phyloP scores from a whole-genome alignment of 2,888 invertebrate species.

The Alentia gelatinosa region DNA sequence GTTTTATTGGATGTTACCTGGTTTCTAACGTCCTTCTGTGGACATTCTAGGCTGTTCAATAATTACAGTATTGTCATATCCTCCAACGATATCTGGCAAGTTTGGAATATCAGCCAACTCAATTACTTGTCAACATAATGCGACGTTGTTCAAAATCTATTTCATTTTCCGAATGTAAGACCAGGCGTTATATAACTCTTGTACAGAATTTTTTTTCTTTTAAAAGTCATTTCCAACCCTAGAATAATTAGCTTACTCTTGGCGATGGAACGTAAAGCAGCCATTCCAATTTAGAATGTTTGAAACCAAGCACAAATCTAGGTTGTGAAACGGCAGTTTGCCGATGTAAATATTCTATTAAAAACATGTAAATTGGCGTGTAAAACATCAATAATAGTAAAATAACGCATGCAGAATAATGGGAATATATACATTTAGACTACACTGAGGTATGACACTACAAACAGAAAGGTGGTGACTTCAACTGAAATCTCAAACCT shows the following conservation, averaged over 20 bases:
- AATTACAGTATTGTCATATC: no score
- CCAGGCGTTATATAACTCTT: no score
- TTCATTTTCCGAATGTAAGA: no score
- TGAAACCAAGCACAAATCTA: background rate
- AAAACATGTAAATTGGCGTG: background rate
- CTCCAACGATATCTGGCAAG: no score
- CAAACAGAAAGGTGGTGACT: background rate
- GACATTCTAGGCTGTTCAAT: background rate
- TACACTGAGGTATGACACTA: background rate
- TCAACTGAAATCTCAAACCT: conserved; percentile 27
- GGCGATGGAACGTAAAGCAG: background rate
- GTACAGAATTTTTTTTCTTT: no score
- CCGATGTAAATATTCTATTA: background rate
- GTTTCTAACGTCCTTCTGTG: background rate
- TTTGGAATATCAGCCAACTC: no score
- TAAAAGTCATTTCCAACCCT: no score
- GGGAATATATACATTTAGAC: background rate
- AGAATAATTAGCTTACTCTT: no score
- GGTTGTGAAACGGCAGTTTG: background rate
- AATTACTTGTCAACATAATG: no score
- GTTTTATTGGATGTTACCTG: background rate
- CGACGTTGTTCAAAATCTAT: no score
- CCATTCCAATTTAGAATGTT: background rate
- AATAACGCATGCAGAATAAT: background rate
- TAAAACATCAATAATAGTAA: background rate